These are phyloP conservation scores for Pseudotriccus pelzelni DNA, from an alignment of 2,797 vertebrate species.

Conservation along the genomic window DNA sequence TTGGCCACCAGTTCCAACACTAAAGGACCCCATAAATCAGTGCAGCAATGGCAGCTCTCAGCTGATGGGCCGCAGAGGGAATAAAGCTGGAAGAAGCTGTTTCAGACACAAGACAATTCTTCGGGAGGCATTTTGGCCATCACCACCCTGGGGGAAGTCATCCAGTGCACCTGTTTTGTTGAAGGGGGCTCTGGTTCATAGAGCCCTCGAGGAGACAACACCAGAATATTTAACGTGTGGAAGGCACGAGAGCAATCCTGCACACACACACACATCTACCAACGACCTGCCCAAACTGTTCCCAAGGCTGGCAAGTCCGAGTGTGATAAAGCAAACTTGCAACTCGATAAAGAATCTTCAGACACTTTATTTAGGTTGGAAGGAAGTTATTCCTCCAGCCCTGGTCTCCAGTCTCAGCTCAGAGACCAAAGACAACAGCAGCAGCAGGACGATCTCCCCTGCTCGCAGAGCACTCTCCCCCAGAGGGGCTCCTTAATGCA, in stretches of 20 bases:
- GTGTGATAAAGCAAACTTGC: neutral
- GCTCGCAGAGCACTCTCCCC: neutral
- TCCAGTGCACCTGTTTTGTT: neutral
- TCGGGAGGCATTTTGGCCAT: neutral
- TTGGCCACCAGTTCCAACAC: neutral
- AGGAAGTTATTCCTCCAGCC: neutral
- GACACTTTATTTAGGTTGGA: neutral
- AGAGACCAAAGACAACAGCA: neutral
- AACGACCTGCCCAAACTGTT: neutral
- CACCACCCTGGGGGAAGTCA: neutral
- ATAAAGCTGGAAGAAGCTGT: neutral
- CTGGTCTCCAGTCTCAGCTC: neutral
- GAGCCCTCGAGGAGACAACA: neutral
- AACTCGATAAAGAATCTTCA: neutral
- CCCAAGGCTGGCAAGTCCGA: neutral
- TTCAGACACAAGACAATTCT: neutral
- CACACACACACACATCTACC: neutral
- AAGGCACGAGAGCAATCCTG: neutral
- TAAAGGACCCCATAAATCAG: neutral
- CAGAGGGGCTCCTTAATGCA: neutral
- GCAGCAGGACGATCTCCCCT: neutral
- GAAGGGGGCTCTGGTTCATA: neutral
- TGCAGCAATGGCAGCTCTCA: neutral
- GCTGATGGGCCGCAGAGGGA: neutral
- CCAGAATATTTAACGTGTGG: neutral